Percentiles rank a stretch among this genome's conserved stretches.
Conservation (phyloP, 2,113 vertebrate species). For the Anarhynchus alexandrinus region DNA sequence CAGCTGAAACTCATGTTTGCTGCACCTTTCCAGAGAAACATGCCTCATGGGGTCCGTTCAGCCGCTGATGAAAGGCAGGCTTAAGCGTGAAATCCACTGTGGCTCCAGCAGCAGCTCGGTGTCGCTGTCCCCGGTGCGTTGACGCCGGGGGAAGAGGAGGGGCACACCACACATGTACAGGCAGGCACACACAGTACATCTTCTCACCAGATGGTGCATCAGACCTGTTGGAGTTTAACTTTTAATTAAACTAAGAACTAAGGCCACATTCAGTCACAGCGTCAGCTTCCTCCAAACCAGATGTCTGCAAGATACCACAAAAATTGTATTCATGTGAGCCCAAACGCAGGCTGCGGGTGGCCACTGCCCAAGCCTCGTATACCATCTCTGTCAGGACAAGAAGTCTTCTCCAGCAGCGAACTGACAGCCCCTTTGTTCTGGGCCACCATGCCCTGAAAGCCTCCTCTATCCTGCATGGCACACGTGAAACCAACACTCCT, state of each 20-base stretch:
- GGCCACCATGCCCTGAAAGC: not conserved
- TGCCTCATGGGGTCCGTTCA: not conserved
- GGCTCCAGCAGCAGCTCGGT: not conserved
- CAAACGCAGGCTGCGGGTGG: not conserved
- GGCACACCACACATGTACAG: not conserved
- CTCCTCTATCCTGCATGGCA: not conserved
- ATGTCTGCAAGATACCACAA: not conserved
- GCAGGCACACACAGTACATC: constrained; percentile 3
- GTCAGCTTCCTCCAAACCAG: constrained; percentile 11
- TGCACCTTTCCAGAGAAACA: not conserved
- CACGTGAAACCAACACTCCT: not conserved
- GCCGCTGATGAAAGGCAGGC: not conserved
- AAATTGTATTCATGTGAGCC: not conserved
- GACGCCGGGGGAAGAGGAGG: not conserved
- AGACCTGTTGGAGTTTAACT: constrained; percentile 1
- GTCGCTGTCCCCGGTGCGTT: rapidly evolving
- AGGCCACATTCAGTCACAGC: not conserved
- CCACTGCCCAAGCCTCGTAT: not conserved
- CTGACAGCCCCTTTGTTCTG: not conserved
- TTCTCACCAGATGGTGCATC: constrained; percentile 37
- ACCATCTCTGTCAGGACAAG: not conserved
- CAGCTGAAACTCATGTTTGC: not conserved
- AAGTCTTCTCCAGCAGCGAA: not conserved
- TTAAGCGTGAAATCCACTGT: not conserved
- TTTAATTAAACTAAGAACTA: constrained; percentile 27